Evolutionary conservation across 2,113 vertebrate genomes (phyloP).

Genomic region (Engystomops pustulosus): DNA sequence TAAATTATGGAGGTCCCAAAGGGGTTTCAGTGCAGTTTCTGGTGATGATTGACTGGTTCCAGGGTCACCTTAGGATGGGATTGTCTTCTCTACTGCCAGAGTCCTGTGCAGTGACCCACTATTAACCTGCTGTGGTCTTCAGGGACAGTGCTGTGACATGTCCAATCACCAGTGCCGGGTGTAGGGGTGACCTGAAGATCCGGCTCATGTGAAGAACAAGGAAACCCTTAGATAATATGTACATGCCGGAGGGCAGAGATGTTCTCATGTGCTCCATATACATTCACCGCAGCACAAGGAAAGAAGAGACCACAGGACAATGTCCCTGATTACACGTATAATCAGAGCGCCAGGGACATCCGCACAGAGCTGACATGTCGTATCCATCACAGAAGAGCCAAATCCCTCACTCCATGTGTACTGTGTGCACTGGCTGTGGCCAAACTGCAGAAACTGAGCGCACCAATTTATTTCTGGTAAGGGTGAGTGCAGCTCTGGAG

Average conservation of each 20-base stretch:
- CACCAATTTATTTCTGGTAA: no score
- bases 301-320: not conserved
- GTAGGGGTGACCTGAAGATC: not conserved
- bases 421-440: no score
- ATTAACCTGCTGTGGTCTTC: not conserved
- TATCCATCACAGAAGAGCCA: not conserved
- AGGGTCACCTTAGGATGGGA: no score
- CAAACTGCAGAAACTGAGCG: no score
- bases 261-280: not conserved
- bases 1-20: no score
- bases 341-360: slow-evolving; percentile 17
- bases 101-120: no score
- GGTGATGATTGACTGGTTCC: no score
- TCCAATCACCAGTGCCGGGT: no score
- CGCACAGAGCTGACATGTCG: slow-evolving; percentile 3
- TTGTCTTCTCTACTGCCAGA: no score
- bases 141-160: no score
- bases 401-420: slow-evolving; percentile 25
- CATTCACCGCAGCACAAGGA: not conserved
- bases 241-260: not conserved
- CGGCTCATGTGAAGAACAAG: not conserved
- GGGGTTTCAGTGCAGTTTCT: no score
- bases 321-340: slow-evolving; percentile 39
- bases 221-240: not conserved
- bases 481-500: no score